These are phyloP conservation scores for Enteromius viviparus DNA, from an alignment of 2,797 vertebrate species.

Conservation along the genomic window DNA sequence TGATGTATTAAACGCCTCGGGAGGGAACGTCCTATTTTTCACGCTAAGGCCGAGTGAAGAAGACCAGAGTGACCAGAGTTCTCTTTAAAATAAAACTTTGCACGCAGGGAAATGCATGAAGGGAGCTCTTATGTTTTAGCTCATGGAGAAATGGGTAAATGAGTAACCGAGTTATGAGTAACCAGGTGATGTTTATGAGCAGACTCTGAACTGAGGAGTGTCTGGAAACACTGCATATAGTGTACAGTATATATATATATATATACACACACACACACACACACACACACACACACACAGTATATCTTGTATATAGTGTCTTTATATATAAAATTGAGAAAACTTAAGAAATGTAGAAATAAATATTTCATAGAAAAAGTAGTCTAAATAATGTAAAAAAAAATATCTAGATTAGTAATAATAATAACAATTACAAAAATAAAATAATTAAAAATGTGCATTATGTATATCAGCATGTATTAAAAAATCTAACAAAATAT, in stretches of 20 bases:
- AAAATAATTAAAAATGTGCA: too few relatives aligned
- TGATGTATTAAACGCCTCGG: conserved; percentile 35
- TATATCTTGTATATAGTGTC: background rate
- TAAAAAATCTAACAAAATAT: too few relatives aligned
- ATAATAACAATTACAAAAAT: too few relatives aligned
- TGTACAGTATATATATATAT: too few relatives aligned
- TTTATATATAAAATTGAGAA: background rate
- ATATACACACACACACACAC: too few relatives aligned
- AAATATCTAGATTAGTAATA: too few relatives aligned
- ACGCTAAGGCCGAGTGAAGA: background rate
- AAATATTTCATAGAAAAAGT: too few relatives aligned
- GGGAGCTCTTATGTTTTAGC: background rate
- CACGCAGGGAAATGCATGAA: background rate
- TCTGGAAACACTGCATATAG: background rate
- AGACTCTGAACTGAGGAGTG: conserved; percentile 58
- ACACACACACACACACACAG: too few relatives aligned
- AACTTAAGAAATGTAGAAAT: background rate
- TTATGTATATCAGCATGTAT: too few relatives aligned
- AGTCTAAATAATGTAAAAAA: too few relatives aligned
- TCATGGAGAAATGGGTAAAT: conserved; percentile 37
- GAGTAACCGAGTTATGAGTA: conserved; percentile 42
- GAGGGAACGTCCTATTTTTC: conserved; percentile 26
- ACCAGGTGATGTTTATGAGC: conserved; percentile 21
- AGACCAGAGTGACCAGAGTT: background rate
- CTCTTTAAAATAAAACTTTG: background rate